Conservation (phyloP, 2,888 invertebrate species). For the Apomyelois bistriatella region DNA sequence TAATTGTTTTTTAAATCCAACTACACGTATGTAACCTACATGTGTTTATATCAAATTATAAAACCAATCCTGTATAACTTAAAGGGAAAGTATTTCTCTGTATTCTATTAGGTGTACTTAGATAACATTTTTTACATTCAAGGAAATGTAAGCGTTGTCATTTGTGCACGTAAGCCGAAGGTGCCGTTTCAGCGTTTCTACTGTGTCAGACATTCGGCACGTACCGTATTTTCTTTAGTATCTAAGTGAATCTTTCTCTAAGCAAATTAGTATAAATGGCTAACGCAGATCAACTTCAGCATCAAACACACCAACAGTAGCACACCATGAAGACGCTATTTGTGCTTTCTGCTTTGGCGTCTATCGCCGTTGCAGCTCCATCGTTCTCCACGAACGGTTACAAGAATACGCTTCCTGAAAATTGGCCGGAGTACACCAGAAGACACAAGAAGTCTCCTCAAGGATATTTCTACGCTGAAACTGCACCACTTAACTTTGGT, state of each 20-base stretch:
- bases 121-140: neutral
- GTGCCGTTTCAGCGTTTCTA: conserved; percentile 41
- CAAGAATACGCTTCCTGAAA: conserved; percentile 24
- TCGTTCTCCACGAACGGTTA: conserved; percentile 35
- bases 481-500: conserved; percentile 4
- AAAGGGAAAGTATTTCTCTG: too few species aligned
- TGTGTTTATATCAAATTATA: too few species aligned
- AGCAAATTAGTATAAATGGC: conserved; percentile 57
- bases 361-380: conserved; percentile 54
- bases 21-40: too few species aligned
- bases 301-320: conserved; percentile 45
- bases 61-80: too few species aligned
- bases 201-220: conserved; percentile 41
- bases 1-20: too few species aligned
- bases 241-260: conserved; percentile 24
- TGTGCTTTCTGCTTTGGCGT: conserved; percentile 52
- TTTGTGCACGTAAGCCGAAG: conserved; percentile 29
- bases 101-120: too few species aligned
- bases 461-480: conserved; percentile 25
- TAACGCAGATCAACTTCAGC: conserved; percentile 27
- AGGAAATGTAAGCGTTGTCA: neutral
- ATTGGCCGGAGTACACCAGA: conserved; percentile 29
- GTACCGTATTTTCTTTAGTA: conserved; percentile 40
- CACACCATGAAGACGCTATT: conserved; percentile 65
- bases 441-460: conserved; percentile 48